phyloP scores from a whole-genome alignment of 2,797 vertebrate genomes.

The Pachyuromys duprasi region DNA sequence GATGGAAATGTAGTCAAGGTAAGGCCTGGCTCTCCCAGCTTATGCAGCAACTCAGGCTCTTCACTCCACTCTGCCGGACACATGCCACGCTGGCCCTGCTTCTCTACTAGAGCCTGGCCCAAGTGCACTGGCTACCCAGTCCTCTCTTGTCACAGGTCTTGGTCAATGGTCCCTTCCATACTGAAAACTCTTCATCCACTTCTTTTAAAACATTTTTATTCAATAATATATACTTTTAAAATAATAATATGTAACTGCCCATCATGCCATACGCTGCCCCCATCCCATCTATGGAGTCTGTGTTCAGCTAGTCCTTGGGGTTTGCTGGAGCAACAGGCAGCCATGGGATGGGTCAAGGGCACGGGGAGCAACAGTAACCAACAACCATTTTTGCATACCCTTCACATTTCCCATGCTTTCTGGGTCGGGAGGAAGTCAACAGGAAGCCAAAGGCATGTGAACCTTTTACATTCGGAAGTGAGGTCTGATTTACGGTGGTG shows the following conservation, averaged over 20 bases:
- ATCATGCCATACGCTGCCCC: constrained; percentile 63
- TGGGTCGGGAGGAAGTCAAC: constrained; percentile 86
- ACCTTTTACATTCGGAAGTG: constrained; percentile 84
- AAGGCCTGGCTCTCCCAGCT: not conserved
- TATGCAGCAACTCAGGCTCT: not conserved
- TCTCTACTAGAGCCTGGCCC: constrained; percentile 1
- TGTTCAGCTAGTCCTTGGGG: constrained; percentile 63
- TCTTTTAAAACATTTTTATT: constrained; percentile 90
- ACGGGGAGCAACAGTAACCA: constrained; percentile 77
- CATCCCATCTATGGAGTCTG: constrained; percentile 53
- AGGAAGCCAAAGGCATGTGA: constrained; percentile 86
- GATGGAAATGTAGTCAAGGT: not conserved
- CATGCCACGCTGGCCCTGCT: not conserved
- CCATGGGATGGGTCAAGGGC: not conserved
- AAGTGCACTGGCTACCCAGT: not conserved
- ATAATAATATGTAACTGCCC: constrained; percentile 84
- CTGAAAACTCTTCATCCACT: constrained; percentile 80
- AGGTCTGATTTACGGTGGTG: constrained; percentile 81
- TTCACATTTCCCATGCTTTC: constrained; percentile 85
- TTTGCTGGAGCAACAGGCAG: constrained; percentile 61
- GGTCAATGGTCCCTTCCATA: constrained; percentile 63
- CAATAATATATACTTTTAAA: constrained; percentile 88
- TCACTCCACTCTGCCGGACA: not conserved
- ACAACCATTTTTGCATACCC: constrained; percentile 83
- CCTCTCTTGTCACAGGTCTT: constrained; percentile 29